Evolutionary conservation across 2,797 vertebrate species (phyloP).

Genomic region (Cossypha polioptera): DNA sequence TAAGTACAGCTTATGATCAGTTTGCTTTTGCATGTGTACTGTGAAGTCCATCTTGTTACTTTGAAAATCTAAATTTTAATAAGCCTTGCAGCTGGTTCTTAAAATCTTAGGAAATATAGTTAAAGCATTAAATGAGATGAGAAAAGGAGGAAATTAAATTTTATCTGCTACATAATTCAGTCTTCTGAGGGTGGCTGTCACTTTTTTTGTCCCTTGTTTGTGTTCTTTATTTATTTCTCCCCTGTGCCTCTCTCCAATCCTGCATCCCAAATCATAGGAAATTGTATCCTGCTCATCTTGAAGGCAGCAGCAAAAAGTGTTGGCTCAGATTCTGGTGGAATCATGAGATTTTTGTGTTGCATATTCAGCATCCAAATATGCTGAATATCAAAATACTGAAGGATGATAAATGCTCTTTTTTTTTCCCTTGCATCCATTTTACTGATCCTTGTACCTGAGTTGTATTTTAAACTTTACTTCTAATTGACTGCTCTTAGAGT

Average conservation of each 20-base stretch:
- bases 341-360: not conserved
- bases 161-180: not conserved
- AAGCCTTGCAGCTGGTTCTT: not conserved
- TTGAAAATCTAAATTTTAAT: not conserved
- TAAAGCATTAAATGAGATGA: not conserved
- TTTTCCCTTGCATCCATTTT: not conserved
- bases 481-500: not conserved
- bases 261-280: not conserved
- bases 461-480: not conserved
- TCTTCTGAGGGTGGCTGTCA: not conserved
- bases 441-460: not conserved
- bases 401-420: not conserved
- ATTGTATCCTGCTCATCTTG: not conserved
- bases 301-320: not conserved
- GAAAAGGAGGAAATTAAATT: not conserved
- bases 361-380: not conserved
- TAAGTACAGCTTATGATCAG: not conserved
- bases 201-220: not conserved
- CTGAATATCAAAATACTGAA: not conserved
- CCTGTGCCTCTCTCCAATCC: not conserved
- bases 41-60: not conserved
- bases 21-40: not conserved
- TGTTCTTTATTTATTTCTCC: not conserved
- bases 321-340: constrained; percentile 3
- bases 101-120: not conserved